Evolutionary conservation across 2,888 invertebrate species (phyloP), one percentile per base, ranked within the genome.

Genomic region (Bhutanitis thaidina): DNA sequence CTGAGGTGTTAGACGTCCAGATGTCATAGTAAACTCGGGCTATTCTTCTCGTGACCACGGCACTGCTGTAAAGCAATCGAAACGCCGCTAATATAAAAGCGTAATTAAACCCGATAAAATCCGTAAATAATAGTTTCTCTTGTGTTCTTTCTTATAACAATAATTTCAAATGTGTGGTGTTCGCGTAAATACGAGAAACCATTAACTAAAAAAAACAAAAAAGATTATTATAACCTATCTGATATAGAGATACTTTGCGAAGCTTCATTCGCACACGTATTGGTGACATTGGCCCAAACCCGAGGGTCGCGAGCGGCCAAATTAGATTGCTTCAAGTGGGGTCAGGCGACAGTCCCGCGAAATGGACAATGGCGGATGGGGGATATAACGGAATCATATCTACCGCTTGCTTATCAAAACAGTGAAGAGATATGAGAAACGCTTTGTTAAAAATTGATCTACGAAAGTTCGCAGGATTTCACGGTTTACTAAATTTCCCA

Each of bases 271-370:
- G 36, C 38, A 20, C 25, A 15, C 13, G 43, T 43, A 43, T 60
- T 61, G 48, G 69, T 64, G 63, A 73, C 58, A 56, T 74, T 74
- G 56, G 68, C n/a, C 66, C 60, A 67, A 20, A 67, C 48, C 34
- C 40, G 32, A 54, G 52, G 39, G 47, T 43, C 44, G 52, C 49
- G 53, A 65, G 71, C 68, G 65, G 59, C 64, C 56, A 80, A 83
- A 86, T 86, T 81, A 83, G 79, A 86, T 86, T 85, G 77, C 69
- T 61, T 65, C 73, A 80, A 83, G 84, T 80, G 81, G 80, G 86
- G 85, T 84, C 84, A 83, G 78, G 68, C 75, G 77, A 58, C 69
- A 65, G 59, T 71, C 66, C 58, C 62, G 61, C 67, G 58, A 62
- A 71, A 69, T 72, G 80, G 78, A 82, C 78, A 76, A 74, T 73